Conservation (phyloP, 2,888 invertebrate genomes). For the Bombylius major region DNA sequence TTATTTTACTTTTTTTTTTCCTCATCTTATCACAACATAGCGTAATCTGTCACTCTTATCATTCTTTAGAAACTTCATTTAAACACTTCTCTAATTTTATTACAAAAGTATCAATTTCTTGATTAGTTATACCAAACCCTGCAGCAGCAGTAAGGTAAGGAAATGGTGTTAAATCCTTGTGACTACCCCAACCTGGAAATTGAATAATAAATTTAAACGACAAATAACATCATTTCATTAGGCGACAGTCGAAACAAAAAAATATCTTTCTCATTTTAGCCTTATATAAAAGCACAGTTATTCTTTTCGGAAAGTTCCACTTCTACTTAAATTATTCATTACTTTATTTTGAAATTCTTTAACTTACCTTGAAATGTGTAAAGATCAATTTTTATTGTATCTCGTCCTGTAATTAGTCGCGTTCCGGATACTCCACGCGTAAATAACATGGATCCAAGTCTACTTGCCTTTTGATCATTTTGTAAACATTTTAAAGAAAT, state of each 20-base stretch:
- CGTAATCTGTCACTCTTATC: no score
- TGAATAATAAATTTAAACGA: background rate
- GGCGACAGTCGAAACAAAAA: no score
- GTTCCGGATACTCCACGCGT: slow-evolving; percentile 59
- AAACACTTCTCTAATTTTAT: slow-evolving; percentile 49
- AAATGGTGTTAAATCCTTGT: slow-evolving; percentile 25
- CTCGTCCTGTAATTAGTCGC: slow-evolving; percentile 45
- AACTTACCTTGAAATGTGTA: slow-evolving; percentile 43
- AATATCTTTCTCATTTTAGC: no score
- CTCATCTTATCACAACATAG: no score
- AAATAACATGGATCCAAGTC: slow-evolving; percentile 61
- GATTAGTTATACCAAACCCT: slow-evolving; percentile 50
- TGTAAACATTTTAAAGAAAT: slow-evolving; percentile 37
- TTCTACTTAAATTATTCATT: no score
- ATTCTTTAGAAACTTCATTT: slow-evolving; percentile 19
- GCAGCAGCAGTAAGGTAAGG: slow-evolving; percentile 66
- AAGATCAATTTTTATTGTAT: slow-evolving; percentile 42
- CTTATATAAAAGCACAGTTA: no score
- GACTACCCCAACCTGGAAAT: slow-evolving; percentile 55
- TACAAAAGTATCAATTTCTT: slow-evolving; percentile 57
- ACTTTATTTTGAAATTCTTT: no score
- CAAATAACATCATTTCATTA: no score
- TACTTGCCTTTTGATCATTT: slow-evolving; percentile 32
- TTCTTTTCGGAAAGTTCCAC: no score
- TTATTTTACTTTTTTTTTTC: no score